Evolutionary conservation across 2,797 vertebrate species (phyloP), one percentile per base, ranked within the genome.

Genomic region (Paramormyrops hopkinsi): DNA sequence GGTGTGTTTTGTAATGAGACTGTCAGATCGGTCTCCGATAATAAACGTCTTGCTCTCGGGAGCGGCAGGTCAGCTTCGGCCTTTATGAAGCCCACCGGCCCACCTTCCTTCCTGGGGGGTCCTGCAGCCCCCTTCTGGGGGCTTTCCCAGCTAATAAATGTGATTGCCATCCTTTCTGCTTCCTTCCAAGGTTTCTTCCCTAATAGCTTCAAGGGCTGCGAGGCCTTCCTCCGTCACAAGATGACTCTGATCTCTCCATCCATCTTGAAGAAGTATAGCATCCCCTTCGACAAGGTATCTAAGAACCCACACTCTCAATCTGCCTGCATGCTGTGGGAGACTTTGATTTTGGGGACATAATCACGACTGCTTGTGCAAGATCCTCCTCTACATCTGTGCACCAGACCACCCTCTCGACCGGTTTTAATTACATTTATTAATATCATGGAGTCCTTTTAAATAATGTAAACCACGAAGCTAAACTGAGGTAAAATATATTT

Each of bases 181-280:
- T 85, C 91, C 29, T 92, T 90, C 90, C 50, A 93, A 99, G 99
- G 98, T 69, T 99, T 99, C 94, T 99, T 99, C 91, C 97, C 98
- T 3, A 98, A 96, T 93, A 99, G 97, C 92, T 98, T 96, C 90
- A 97, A 99, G 94, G 97, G 97, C 12, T 99, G 99, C 92, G 97
- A 98, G 93, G 98, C 99, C 90, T 99, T 99, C 95, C 97, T 99
- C 91, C 96, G 98, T 91, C 99, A 99, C 94, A 99, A 99, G 96
- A 99, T 99, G 98, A 99, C 97, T 89, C 94, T 99, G 89, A 98
- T 99, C 92, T 99, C 99, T 89, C 99, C 98, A 0, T 98, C 97
- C 86, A 94, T 99, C 92, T 93, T 99, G 91, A 99, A 98, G 95
- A 99, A 99, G 91, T 98, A 99, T 37, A 97, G 98, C 92, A 99